Conservation (phyloP, 2,797 vertebrate genomes). For the Zonotrichia albicollis region DNA sequence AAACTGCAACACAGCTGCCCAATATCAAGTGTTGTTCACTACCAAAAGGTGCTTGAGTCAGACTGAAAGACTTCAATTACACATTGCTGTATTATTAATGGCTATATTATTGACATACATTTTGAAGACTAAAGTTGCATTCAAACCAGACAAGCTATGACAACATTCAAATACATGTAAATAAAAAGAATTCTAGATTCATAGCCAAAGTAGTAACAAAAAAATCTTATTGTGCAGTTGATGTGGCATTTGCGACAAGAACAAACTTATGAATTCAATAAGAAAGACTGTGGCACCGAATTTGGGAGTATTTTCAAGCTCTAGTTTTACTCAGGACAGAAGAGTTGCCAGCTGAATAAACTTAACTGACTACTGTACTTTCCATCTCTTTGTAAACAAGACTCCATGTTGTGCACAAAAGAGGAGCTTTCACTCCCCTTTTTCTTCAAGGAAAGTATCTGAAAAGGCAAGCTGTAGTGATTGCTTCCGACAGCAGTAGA, state of each 20-base stretch:
- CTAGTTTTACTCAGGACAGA: neutral
- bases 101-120: neutral
- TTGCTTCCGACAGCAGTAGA: constrained; percentile 29
- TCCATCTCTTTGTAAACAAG: constrained; percentile 37
- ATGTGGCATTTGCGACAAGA: neutral
- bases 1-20: neutral
- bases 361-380: neutral
- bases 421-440: neutral
- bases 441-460: constrained; percentile 38
- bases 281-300: neutral
- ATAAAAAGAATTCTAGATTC: neutral
- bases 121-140: neutral
- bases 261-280: neutral
- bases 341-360: neutral
- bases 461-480: constrained; percentile 39
- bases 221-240: neutral
- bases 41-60: neutral
- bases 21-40: neutral
- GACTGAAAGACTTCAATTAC: neutral
- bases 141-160: neutral
- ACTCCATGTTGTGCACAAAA: neutral
- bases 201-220: neutral
- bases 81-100: neutral
- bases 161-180: neutral
- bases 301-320: neutral